Evolutionary conservation across 2,888 invertebrate genomes (phyloP), one percentile per base, ranked within the genome.

Genomic region (Scaptomyza cyrtandrae): DNA sequence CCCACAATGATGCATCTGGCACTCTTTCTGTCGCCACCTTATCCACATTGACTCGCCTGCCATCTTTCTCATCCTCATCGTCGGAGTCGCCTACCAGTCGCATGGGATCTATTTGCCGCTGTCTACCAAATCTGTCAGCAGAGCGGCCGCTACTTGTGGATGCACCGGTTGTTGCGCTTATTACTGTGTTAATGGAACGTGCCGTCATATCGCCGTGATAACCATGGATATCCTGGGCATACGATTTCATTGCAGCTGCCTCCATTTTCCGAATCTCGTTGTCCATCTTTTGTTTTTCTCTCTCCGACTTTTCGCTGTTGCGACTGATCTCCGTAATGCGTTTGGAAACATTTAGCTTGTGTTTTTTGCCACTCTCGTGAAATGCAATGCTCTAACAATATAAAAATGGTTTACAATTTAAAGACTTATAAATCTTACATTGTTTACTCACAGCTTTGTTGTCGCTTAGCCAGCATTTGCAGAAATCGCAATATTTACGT

Each of bases 381-480:
- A 98, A 98, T 73, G 98, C 96, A 87, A 98, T 94, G 89, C 98
- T 98, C 97, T 97, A 91, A 3, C 6, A 24, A 35, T 24, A n/a
- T 50, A 0, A 35, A 5, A 27, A 9, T 29, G 29, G 11, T 37
- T 14, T 7, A 29, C 1, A 39, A 52, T 39, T 6, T 1, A 5
- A 27, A 9, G 5, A 9, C 11, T 13, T 1, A 7, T 9, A 11
- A 27, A 29, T 37, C 6, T 27, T 1, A 14, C 14, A 16, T 24
- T 31, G 35, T 59, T 71, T 45, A 56, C 80, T 94, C 93, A 96
- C 96, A 57, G 98, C 97, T 94, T 97, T 98, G 91, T 99, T 99
- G 92, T 99, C 98, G 58, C 98, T 97, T 86, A 98, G 96, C 99
- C 99, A 99, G 91, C 98, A 98, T 92, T 99, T 98, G 93, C 99